Percentiles rank a stretch among this genome's conserved stretches.
Conservation (phyloP, 2,888 invertebrate species). For the Microctonus brassicae region DNA sequence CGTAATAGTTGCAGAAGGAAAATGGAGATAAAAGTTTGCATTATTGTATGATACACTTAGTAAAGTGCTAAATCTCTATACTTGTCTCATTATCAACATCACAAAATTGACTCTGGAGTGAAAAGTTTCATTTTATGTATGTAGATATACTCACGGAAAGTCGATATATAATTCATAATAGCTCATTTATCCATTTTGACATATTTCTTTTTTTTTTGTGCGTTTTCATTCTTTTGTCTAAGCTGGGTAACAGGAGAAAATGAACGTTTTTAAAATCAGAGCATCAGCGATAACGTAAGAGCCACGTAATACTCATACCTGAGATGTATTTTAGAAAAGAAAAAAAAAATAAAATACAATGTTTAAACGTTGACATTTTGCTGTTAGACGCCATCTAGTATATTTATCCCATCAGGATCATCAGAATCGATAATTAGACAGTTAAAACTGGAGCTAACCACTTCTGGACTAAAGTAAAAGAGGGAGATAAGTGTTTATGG, state of each 20-base stretch:
- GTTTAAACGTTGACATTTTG: conserved; percentile 1
- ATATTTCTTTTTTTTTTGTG: background rate
- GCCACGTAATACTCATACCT: conserved; percentile 29
- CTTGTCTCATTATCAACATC: background rate
- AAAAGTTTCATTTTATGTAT: too few relatives aligned
- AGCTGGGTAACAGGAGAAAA: background rate
- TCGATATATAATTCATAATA: background rate
- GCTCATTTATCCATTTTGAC: conserved; percentile 9
- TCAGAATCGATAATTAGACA: conserved; percentile 40
- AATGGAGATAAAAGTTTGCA: background rate
- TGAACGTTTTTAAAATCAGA: conserved; percentile 15
- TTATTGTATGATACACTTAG: background rate
- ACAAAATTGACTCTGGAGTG: background rate
- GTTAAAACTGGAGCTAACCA: conserved; percentile 36
- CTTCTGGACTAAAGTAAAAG: conserved; percentile 21
- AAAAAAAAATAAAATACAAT: background rate
- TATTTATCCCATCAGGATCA: conserved; percentile 39
- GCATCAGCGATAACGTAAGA: conserved; percentile 10
- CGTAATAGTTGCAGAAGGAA: background rate
- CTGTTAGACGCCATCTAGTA: conserved; percentile 2
- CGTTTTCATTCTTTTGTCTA: background rate
- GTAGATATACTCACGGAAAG: background rate
- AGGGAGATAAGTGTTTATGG: conserved; percentile 19
- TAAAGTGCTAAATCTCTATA: background rate
- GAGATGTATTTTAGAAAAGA: conserved; percentile 6